Base-by-base conservation (phyloP, 1,140 invertebrate species). In the Danaus plexippus region DNA sequence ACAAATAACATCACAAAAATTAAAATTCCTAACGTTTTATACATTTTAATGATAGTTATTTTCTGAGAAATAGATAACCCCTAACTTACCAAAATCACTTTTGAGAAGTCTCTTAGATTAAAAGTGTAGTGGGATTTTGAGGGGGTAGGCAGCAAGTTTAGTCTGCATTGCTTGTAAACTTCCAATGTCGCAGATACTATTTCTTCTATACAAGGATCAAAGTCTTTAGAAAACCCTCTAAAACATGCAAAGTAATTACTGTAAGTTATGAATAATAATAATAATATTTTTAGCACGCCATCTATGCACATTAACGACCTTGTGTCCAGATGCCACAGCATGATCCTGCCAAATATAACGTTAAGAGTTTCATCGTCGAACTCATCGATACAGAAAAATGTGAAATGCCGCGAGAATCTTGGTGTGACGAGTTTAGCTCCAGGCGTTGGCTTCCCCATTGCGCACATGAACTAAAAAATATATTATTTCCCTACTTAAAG, bases 71-170 rank as follows among this genome's bases (percentile, higher is more conserved):
- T n/a, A n/a, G n/a, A n/a, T 32, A 32, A 32, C 22, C 22, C 49
- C 53, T 32, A 48, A 64, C 63, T 71, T 72, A 91, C 94, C 89
- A 95, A 92, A 71, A 98, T 94, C 8, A 98, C 96, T 79, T 96
- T 89, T 3, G 95, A 96, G 80, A 98, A 98, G 85, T 98, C 97
- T 69, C 97, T 89, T 58, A 98, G 89, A 87, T 98, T 98, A 81
- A 98, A 99, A 1, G 97, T 89, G 80, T 98, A 98, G 84, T 98
- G 97, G 1, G 94, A 97, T 72, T 98, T 97, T 2, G 94, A 89
- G 0, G 94, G 94, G 1, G 96, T 98, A 7, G 97, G 97, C 47
- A 98, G 83, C 13, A 99, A 88, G 88, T 95, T 93, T 9, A 88
- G 70, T 64, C 95, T 90, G 59, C 95, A 94, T 69, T 93, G 87